Percentiles rank a stretch among this genome's conserved stretches.
Evolutionary conservation across 2,888 invertebrate genomes (phyloP).

Genomic region (Drosophila tanythrix): DNA sequence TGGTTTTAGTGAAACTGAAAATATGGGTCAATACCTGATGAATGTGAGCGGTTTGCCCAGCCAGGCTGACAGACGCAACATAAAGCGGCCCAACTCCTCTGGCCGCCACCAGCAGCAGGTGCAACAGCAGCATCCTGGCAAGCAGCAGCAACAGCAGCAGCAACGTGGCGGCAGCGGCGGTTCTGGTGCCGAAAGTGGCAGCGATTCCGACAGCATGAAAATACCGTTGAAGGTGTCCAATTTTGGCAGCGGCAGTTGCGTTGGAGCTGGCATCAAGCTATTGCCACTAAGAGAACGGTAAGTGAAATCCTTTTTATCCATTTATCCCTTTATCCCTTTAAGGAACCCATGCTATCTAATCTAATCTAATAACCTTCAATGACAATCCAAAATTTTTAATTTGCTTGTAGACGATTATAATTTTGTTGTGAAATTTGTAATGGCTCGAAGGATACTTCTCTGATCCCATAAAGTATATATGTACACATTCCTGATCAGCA

Average conservation of each 20-base stretch:
- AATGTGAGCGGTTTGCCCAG: conserved; percentile 65
- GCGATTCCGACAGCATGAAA: conserved; percentile 90
- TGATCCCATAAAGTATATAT: not conserved
- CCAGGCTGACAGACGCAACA: conserved; percentile 82
- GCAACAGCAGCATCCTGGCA: conserved; percentile 50
- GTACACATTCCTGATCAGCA: not conserved
- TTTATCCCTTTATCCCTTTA: not conserved
- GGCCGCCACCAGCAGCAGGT: conserved; percentile 75
- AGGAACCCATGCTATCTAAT: not conserved
- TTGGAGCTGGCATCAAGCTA: conserved; percentile 67
- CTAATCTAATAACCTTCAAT: not conserved
- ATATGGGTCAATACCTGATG: conserved; percentile 85
- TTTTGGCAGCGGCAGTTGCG: conserved; percentile 74
- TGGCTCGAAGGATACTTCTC: not conserved
- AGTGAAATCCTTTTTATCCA: conserved; percentile 51
- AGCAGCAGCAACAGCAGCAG: conserved; percentile 63
- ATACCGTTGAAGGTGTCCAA: conserved; percentile 88
- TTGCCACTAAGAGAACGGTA: conserved; percentile 88
- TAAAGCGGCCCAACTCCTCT: conserved; percentile 82
- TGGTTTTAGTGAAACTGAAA: conserved; percentile 85
- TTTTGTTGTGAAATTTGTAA: not conserved
- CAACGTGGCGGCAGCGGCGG: conserved; percentile 66
- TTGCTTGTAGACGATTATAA: not conserved
- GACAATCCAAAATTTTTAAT: not conserved
- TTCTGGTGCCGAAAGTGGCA: conserved; percentile 86